Base-by-base conservation (phyloP, 2,113 vertebrate genomes). In the Burhinus bistriatus region DNA sequence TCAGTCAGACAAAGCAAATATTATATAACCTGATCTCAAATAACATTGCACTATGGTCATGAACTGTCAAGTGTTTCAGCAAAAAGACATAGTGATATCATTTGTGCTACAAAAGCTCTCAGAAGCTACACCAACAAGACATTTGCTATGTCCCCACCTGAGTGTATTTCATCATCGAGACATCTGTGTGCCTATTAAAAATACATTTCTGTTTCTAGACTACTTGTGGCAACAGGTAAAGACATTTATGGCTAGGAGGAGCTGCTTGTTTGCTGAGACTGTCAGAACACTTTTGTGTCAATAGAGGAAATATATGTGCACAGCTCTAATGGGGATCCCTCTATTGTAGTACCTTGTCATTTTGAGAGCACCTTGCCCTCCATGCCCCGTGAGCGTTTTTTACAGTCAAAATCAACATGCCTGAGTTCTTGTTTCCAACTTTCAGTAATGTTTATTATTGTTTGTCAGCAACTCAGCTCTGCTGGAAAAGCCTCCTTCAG, bases 391-490 rank as follows among this genome's bases (percentile, higher is more conserved):
- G 93, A 95, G 91, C 80, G 82, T 72, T 95, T 92, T 93, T 95
- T 92, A 68, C 65, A 92, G 89, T 90, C 83, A 95, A 96, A 93
- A 93, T 82, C 89, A 89, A 95, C 89, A 87, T 76, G 72, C 80
- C 72, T 45, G 57, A 92, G 80, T 94, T 94, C 89, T 91, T 95
- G 73, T 97, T 97, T 94, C 95, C 86, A 96, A 96, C 61, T 97
- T 92, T 78, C 82, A 93, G 89, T 82, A 93, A 92, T 94, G 85
- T 93, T 96, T 95, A 91, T 95, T 96, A 84, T 81, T 96, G 92
- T 95, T 96, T 96, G 96, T 97, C 87, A 96, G 96, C 89, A 97
- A 91, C 90, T 79, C 91, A 29, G 55, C 95, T 96, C 80, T 94
- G 95, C 70, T 96, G 86, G 94, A 94, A 80, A 94, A 97, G 77